Percentiles rank a stretch among this genome's conserved stretches.
Evolutionary conservation across 2,113 vertebrate species (phyloP).

Genomic region (Lophura nycthemera): DNA sequence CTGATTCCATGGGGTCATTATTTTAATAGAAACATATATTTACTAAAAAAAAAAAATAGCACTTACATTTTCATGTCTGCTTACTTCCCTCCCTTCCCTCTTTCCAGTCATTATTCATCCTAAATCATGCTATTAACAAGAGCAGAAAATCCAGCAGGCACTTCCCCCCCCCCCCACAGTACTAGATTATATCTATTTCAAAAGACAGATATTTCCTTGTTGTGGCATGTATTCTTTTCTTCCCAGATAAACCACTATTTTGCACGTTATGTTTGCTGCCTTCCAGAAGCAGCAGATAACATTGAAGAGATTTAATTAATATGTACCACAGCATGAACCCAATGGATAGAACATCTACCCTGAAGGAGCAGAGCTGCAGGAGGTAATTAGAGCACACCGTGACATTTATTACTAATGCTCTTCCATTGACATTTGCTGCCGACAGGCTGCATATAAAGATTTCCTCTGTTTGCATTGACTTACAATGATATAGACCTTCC

Average conservation of each 20-base stretch:
- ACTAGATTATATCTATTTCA: constrained; percentile 47
- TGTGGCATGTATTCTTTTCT: constrained; percentile 23
- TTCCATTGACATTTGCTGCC: constrained; percentile 66
- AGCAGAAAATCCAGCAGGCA: neutral
- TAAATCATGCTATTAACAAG: neutral
- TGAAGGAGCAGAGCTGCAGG: constrained; percentile 48
- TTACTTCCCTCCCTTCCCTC: neutral
- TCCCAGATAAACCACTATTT: constrained; percentile 38
- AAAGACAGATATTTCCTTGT: constrained; percentile 45
- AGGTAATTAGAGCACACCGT: constrained; percentile 64
- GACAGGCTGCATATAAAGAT: constrained; percentile 62
- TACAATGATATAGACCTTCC: neutral
- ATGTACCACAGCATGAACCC: constrained; percentile 54
- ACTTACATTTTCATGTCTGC: neutral
- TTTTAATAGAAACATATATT: constrained; percentile 21
- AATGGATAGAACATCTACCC: constrained; percentile 36
- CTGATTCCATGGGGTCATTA: neutral
- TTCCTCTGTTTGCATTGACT: constrained; percentile 33
- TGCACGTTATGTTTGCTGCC: constrained; percentile 29
- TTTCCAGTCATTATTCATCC: constrained; percentile 16
- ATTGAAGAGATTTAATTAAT: constrained; percentile 68
- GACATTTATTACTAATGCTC: constrained; percentile 66
- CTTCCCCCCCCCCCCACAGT: neutral
- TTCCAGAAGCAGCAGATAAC: constrained; percentile 60
- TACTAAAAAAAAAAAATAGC: neutral